A percentile compares a stretch with the other conserved stretches of the same genome.
These are phyloP conservation scores for Monochamus saltuarius DNA, from an alignment of 1,140 invertebrate genomes.

Conservation along the genomic window DNA sequence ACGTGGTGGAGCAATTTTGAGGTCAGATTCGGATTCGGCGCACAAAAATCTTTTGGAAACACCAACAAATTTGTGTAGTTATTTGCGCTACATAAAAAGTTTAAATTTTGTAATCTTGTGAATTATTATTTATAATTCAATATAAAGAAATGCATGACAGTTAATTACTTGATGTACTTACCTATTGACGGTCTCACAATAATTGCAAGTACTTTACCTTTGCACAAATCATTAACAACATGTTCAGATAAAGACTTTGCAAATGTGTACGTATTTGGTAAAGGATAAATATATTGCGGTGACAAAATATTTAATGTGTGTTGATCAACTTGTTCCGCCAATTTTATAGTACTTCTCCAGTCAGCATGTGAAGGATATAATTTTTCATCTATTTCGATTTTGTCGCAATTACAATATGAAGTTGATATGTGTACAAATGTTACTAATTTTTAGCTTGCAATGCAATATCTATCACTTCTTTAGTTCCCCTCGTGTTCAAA, in stretches of 20 bases:
- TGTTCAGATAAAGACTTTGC: slow-evolving; percentile 81
- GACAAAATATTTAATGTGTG: slow-evolving; percentile 65
- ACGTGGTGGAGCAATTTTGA: too few relatives aligned
- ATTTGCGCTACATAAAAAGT: too few relatives aligned
- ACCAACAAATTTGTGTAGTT: too few relatives aligned
- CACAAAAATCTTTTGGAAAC: too few relatives aligned
- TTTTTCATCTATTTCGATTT: slow-evolving; percentile 65
- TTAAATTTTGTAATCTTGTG: too few relatives aligned
- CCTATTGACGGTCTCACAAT: slow-evolving; percentile 91
- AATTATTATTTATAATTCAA: too few relatives aligned
- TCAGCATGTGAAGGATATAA: slow-evolving; percentile 83
- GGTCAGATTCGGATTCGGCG: too few relatives aligned
- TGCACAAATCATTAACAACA: slow-evolving; percentile 67
- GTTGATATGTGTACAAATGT: slow-evolving; percentile 63
- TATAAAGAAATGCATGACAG: too few relatives aligned
- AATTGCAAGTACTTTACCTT: slow-evolving; percentile 68
- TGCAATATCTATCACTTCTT: slow-evolving; percentile 57
- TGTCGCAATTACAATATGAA: slow-evolving; percentile 24
- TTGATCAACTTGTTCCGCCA: slow-evolving; percentile 76
- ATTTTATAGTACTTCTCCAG: slow-evolving; percentile 79
- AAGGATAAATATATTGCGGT: slow-evolving; percentile 66
- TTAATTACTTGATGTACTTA: slow-evolving; percentile 45
- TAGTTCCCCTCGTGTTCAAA: slow-evolving; percentile 58
- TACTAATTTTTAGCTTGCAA: slow-evolving; percentile 60
- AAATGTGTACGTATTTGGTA: slow-evolving; percentile 85